A percentile compares a stretch with the other conserved stretches of the same genome.
phyloP scores from a whole-genome alignment of 2,888 invertebrate genomes.

The Dermolepida albohirtum region DNA sequence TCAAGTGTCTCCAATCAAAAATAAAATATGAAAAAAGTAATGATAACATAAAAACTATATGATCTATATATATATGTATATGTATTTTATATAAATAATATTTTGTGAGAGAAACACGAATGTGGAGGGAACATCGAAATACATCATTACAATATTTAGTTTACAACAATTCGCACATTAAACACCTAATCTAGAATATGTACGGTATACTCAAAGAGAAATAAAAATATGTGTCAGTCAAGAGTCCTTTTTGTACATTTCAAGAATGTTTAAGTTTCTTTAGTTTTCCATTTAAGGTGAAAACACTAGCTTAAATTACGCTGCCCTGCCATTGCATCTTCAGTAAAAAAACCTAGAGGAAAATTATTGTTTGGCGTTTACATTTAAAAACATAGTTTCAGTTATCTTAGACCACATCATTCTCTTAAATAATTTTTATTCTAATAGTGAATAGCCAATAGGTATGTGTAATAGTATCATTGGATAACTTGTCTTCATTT shows the following conservation, averaged over 20 bases:
- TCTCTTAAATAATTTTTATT: too few species aligned
- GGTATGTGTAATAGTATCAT: too few species aligned
- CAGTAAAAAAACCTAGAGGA: background rate
- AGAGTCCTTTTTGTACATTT: constrained; percentile 41
- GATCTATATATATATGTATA: constrained; percentile 4
- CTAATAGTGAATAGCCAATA: too few species aligned
- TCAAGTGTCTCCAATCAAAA: background rate
- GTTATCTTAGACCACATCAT: too few species aligned
- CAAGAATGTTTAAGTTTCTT: constrained; percentile 19
- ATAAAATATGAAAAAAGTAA: constrained; percentile 16
- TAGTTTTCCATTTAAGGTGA: background rate
- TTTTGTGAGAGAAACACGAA: constrained; percentile 28
- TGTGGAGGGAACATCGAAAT: constrained; percentile 31
- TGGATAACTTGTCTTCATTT: too few species aligned
- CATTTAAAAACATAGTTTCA: background rate
- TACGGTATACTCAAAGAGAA: constrained; percentile 17
- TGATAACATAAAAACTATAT: constrained; percentile 17
- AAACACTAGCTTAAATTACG: background rate
- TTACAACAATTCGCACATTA: constrained; percentile 20
- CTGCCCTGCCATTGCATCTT: background rate
- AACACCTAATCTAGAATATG: constrained; percentile 10
- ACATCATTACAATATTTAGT: constrained; percentile 28
- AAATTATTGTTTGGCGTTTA: background rate
- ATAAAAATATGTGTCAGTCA: constrained; percentile 34
- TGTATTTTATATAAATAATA: constrained; percentile 6